Conservation (phyloP, 2,888 invertebrate species). For the Scaptomyza tumidula region DNA sequence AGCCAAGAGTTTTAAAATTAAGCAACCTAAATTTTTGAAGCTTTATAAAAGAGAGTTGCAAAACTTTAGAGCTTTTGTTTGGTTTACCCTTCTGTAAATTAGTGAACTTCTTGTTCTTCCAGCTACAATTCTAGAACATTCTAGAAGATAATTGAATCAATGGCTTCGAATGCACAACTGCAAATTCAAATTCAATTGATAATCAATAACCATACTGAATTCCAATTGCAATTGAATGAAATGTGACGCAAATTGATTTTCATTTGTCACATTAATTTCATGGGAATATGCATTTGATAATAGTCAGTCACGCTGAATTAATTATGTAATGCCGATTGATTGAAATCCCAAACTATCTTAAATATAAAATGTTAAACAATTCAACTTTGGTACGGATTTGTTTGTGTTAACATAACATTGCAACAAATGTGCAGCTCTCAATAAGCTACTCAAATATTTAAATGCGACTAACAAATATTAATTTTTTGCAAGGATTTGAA, state of each 20-base stretch:
- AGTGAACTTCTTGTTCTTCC: background rate
- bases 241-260: slow-evolving; percentile 35
- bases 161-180: background rate
- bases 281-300: slow-evolving; percentile 16
- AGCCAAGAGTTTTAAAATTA: background rate
- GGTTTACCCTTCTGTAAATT: no score
- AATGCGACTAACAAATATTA: slow-evolving; percentile 23
- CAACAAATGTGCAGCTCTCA: slow-evolving; percentile 45
- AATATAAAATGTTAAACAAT: slow-evolving; percentile 1
- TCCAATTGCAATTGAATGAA: slow-evolving; percentile 9
- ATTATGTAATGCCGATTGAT: slow-evolving; percentile 25
- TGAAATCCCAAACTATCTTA: slow-evolving; percentile 13
- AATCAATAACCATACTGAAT: slow-evolving; percentile 18
- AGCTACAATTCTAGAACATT: background rate
- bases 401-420: slow-evolving; percentile 33
- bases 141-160: background rate
- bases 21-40: background rate
- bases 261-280: slow-evolving; percentile 35
- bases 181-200: slow-evolving; percentile 12
- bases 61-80: no score
- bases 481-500: slow-evolving; percentile 11
- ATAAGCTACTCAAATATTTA: slow-evolving; percentile 67
- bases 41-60: background rate
- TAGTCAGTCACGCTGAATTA: slow-evolving; percentile 26
- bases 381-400: slow-evolving; percentile 28